Percentiles rank a stretch among this genome's conserved stretches.
These are phyloP conservation scores for Alosa alosa DNA, from an alignment of 2,113 vertebrate species.

Conservation along the genomic window DNA sequence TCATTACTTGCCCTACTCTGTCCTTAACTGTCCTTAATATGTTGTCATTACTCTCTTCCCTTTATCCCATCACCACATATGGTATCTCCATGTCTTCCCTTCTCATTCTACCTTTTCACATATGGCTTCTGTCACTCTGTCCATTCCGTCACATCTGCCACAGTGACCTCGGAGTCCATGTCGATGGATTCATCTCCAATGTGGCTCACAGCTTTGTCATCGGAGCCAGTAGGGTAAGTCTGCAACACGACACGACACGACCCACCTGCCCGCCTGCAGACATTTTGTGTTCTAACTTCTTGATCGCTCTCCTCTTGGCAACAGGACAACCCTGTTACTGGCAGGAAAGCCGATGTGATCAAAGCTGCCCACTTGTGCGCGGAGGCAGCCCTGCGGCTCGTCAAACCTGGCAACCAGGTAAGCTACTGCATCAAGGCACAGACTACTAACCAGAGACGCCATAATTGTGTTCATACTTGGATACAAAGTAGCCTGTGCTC, in stretches of 20 bases:
- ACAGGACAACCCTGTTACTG: slow-evolving; percentile 86
- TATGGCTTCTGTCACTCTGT: neutral
- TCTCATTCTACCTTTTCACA: neutral
- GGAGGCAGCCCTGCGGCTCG: slow-evolving; percentile 91
- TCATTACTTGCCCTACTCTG: neutral
- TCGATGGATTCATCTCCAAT: slow-evolving; percentile 93
- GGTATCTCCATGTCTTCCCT: neutral
- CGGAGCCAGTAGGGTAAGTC: slow-evolving; percentile 79
- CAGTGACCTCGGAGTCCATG: slow-evolving; percentile 92
- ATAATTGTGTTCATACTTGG: neutral
- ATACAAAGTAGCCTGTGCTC: neutral
- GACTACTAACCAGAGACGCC: neutral
- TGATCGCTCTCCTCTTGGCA: neutral
- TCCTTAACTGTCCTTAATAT: neutral
- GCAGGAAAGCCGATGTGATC: slow-evolving; percentile 93
- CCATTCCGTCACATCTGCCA: neutral
- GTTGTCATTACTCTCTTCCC: neutral
- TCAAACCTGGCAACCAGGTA: slow-evolving; percentile 97
- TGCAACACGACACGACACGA: neutral
- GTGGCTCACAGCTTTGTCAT: slow-evolving; percentile 90
- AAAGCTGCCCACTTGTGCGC: slow-evolving; percentile 93
- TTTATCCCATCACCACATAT: neutral
- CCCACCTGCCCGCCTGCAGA: neutral
- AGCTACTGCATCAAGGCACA: slow-evolving; percentile 1
- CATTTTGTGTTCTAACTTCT: neutral